Conservation (phyloP, 2,888 invertebrate genomes). For the Zaprionus lineosus region DNA sequence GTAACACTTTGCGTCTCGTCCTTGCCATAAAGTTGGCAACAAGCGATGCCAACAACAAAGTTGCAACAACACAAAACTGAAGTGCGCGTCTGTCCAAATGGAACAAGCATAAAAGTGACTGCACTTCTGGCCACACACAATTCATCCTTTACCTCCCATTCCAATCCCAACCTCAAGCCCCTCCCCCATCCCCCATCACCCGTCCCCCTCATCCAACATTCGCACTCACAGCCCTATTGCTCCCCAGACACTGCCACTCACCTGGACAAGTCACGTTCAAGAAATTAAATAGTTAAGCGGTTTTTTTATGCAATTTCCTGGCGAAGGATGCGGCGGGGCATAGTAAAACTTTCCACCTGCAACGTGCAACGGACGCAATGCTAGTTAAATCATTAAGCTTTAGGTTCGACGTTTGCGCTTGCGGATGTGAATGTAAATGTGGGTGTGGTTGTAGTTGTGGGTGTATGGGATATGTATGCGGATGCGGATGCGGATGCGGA, state of each 20-base stretch:
- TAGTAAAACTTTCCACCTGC: slow-evolving; percentile 9
- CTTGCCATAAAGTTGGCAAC: slow-evolving; percentile 58
- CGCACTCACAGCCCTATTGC: not conserved
- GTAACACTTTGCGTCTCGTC: slow-evolving; percentile 22
- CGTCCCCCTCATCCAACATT: not conserved
- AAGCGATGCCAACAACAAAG: slow-evolving; percentile 52
- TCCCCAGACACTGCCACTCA: not conserved
- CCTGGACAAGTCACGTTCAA: slow-evolving; percentile 55
- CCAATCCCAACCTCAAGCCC: too few relatives aligned
- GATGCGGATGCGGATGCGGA: not conserved
- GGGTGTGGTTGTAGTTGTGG: slow-evolving; percentile 15
- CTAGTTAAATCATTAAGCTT: slow-evolving; percentile 64
- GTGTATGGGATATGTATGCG: slow-evolving; percentile 10
- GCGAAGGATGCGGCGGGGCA: slow-evolving; percentile 15
- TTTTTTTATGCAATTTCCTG: slow-evolving; percentile 51
- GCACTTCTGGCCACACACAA: slow-evolving; percentile 30
- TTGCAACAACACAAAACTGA: slow-evolving; percentile 40
- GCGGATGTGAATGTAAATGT: slow-evolving; percentile 1
- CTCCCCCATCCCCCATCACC: not conserved
- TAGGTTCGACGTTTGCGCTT: slow-evolving; percentile 19
- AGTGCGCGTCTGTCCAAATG: slow-evolving; percentile 24
- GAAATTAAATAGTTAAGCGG: slow-evolving; percentile 65
- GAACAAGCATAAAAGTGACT: slow-evolving; percentile 55
- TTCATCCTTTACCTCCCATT: too few relatives aligned
- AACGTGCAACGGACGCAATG: slow-evolving; percentile 11